These are phyloP conservation scores for Pristionchus arcanus DNA, from an alignment of 2,888 invertebrate species.

Conservation along the genomic window DNA sequence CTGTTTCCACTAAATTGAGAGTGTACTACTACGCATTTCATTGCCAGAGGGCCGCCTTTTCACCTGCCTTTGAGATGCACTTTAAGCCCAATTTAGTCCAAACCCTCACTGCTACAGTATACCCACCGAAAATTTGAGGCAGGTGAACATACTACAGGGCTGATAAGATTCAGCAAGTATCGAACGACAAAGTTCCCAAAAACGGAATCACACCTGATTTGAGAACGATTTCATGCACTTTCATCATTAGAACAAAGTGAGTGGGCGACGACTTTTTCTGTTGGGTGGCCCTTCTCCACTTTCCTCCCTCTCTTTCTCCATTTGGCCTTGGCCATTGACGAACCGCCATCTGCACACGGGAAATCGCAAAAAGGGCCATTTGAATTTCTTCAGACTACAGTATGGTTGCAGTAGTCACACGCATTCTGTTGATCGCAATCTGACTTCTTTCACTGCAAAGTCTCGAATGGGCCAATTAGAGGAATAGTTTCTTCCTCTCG, in stretches of 20 bases:
- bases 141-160: not conserved
- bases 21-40: not conserved
- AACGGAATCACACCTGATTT: not conserved
- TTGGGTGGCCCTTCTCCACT: not conserved
- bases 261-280: not conserved
- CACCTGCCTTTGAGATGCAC: not conserved
- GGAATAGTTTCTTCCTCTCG: not conserved
- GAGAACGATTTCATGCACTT: not conserved
- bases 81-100: not conserved
- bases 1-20: not conserved
- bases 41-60: not conserved
- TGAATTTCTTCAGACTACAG: not conserved
- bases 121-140: no score
- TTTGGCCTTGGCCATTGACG: not conserved
- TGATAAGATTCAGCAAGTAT: not conserved
- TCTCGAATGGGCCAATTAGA: not conserved
- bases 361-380: not conserved
- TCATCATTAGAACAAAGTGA: not conserved
- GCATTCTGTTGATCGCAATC: not conserved
- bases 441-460: not conserved
- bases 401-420: not conserved
- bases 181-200: not conserved
- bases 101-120: no score
- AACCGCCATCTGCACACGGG: slow-evolving; percentile 8
- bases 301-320: not conserved